Percentiles rank a stretch among this genome's conserved stretches.
These are phyloP conservation scores for Cyclura pinguis DNA, from an alignment of 2,797 vertebrate genomes.

Conservation along the genomic window DNA sequence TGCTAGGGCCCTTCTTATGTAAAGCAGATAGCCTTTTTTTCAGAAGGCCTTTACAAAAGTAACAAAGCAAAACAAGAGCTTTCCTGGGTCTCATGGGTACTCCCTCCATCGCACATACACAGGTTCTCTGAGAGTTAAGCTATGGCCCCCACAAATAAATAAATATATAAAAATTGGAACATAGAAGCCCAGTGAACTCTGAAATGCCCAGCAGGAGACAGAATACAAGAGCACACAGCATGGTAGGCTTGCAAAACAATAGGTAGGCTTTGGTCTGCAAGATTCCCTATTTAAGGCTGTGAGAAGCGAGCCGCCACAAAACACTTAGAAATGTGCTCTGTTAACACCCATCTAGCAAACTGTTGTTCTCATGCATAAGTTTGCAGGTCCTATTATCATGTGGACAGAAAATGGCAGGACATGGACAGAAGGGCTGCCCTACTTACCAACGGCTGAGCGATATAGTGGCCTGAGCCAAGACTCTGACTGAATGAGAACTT, in stretches of 20 bases:
- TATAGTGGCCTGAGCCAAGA: background rate
- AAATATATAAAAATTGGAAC: conserved; percentile 40
- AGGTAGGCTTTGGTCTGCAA: conserved; percentile 15
- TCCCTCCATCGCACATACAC: conserved; percentile 29
- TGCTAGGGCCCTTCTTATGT: background rate
- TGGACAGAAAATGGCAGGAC: conserved; percentile 16
- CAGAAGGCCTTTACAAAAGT: accelerated
- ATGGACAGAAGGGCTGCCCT: background rate
- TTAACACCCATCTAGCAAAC: background rate
- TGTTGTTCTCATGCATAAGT: background rate
- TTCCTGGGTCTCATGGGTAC: background rate
- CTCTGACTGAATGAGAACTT: background rate
- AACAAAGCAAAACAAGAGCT: background rate
- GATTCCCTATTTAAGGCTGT: background rate
- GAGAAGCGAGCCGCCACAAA: conserved; percentile 26
- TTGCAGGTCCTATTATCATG: conserved; percentile 13
- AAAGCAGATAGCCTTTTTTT: background rate
- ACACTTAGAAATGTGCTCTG: accelerated
- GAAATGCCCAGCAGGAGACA: conserved; percentile 52
- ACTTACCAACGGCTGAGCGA: accelerated
- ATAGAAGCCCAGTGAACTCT: conserved; percentile 60
- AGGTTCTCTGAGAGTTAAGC: conserved; percentile 30
- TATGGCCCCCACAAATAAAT: conserved; percentile 55
- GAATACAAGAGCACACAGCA: background rate
- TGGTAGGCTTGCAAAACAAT: background rate